Conservation (phyloP, 2,113 vertebrate species). For the Mustela nigripes region DNA sequence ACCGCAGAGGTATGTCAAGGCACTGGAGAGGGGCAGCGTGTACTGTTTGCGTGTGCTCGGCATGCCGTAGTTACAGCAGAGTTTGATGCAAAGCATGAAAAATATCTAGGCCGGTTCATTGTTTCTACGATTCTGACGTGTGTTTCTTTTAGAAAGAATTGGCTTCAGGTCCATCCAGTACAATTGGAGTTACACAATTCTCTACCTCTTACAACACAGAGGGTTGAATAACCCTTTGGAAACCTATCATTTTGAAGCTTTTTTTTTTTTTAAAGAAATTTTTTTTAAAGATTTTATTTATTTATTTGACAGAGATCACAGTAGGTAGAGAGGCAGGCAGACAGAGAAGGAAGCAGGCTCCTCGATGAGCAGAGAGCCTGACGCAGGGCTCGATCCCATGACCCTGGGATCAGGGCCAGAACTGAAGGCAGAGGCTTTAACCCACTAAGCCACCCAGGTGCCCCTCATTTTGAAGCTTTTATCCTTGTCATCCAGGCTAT, state of each 20-base stretch:
- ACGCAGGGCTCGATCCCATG: no score
- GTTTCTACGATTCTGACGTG: not conserved
- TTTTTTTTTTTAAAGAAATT: not conserved
- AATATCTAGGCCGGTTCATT: not conserved
- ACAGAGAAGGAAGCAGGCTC: no score
- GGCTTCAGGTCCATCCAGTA: not conserved
- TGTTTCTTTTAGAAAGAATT: not conserved
- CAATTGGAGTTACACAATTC: not conserved
- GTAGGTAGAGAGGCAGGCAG: no score
- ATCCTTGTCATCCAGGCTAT: not conserved
- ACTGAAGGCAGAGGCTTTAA: no score
- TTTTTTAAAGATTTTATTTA: no score
- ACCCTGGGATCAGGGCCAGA: no score
- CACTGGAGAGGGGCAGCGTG: accelerated
- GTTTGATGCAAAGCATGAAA: not conserved
- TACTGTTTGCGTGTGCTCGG: no score
- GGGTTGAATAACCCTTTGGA: not conserved
- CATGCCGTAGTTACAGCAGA: not conserved
- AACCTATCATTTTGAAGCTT: not conserved
- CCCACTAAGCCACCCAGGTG: no score
- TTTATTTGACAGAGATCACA: no score
- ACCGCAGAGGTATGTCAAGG: not conserved
- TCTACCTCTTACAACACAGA: not conserved
- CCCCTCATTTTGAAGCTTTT: not conserved
- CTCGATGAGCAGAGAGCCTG: no score